Percentiles rank a stretch among this genome's conserved stretches.
Conservation (phyloP, 92 coral and sea anemone genomes). For the Siderastrea siderea region DNA sequence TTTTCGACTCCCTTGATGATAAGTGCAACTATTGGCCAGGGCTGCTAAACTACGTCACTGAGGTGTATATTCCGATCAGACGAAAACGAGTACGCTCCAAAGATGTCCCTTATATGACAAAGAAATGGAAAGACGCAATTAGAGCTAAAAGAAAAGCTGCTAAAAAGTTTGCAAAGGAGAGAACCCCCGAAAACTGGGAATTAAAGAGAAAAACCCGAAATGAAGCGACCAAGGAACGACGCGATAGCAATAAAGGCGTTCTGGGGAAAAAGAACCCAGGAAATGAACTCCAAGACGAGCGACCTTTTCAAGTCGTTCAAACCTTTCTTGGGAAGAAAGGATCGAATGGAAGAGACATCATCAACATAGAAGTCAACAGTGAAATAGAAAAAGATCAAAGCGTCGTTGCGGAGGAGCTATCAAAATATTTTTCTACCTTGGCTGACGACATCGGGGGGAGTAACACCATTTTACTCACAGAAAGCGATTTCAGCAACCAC, state of each 20-base stretch:
- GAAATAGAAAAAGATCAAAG: conserved; percentile 33
- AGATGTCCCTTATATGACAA: background rate
- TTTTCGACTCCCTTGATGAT: no score
- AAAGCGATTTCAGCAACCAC: conserved; percentile 8
- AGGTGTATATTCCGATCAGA: no score
- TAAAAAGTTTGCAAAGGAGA: no score
- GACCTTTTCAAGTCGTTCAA: background rate
- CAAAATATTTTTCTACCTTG: conserved; percentile 29
- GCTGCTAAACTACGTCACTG: no score
- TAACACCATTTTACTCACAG: background rate
- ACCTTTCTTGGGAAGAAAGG: background rate
- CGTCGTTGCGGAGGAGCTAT: conserved; percentile 41
- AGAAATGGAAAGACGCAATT: background rate
- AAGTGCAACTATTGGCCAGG: conserved; percentile 5
- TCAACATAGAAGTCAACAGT: conserved; percentile 31
- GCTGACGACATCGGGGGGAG: conserved; percentile 37
- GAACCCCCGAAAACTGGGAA: no score
- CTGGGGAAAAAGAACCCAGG: no score
- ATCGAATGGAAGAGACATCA: conserved; percentile 2
- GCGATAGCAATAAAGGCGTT: no score
- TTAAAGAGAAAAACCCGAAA: no score
- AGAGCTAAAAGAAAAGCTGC: no score
- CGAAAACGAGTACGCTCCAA: background rate
- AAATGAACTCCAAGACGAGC: background rate
- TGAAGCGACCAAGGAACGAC: no score